Evolutionary conservation across 2,888 invertebrate species (phyloP).

Genomic region (Andrena haemorrhoa): DNA sequence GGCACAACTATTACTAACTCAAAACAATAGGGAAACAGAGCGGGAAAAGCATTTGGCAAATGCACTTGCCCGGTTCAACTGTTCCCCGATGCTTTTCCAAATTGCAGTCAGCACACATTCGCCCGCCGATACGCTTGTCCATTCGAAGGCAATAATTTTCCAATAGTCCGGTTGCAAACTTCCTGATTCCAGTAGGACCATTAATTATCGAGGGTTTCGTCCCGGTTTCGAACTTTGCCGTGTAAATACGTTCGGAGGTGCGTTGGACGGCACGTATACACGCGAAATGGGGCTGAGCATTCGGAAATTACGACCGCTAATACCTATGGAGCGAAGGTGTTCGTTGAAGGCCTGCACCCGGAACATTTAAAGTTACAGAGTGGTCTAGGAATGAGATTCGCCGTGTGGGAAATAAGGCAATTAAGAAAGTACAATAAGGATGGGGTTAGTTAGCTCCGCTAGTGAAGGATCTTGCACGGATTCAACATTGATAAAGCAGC

Average conservation of each 20-base stretch:
- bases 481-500: too few species aligned
- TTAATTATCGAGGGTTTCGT: conserved; percentile 70
- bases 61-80: conserved; percentile 14
- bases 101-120: conserved; percentile 39
- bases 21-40: conserved; percentile 8
- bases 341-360: neutral
- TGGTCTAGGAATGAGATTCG: neutral
- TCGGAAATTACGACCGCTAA: conserved; percentile 62
- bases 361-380: neutral
- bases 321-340: conserved; percentile 32
- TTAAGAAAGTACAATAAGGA: neutral
- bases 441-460: too few species aligned
- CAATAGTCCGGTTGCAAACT: conserved; percentile 67
- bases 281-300: conserved; percentile 48
- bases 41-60: conserved; percentile 29
- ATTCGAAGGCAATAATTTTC: conserved; percentile 68
- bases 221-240: conserved; percentile 64
- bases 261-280: conserved; percentile 46
- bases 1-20: neutral
- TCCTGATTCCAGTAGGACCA: conserved; percentile 71
- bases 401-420: neutral
- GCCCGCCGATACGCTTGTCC: conserved; percentile 42
- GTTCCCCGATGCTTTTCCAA: conserved; percentile 39
- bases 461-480: too few species aligned
- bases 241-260: conserved; percentile 64